Evolutionary conservation across 2,888 invertebrate genomes (phyloP), one percentile per base, ranked within the genome.

Genomic region (Trachelus iudaicus): DNA sequence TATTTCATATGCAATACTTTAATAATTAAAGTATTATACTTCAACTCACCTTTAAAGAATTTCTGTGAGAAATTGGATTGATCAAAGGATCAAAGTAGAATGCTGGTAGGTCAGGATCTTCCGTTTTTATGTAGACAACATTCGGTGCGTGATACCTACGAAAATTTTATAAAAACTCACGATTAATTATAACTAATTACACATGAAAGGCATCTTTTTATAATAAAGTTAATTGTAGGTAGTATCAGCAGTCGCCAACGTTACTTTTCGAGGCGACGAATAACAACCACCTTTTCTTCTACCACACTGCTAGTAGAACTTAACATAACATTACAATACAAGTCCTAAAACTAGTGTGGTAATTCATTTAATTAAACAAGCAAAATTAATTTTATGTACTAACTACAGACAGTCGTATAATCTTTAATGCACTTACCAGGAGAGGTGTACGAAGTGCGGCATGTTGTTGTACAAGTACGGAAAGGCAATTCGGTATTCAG

Each of bases 41-140:
- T 56, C 56, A 23, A 56, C 91, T 92, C 89, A 94, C 93, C 91
- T 97, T 97, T 0, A 97, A 94, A 0, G 97, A 95, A 92, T 98
- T 97, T 77, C 98, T 94, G 90, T 99, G 98, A 1, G 99, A 98
- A 86, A 99, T 99, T 0, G 99, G 99, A 92, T 99, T 99, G 90
- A 99, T 99, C 75, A 99, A 93, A 0, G 99, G 99, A 93, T 99
- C 99, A 92, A 99, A 99, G 92, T 99, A 99, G 92, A 99, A 99
- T 0, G 99, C 99, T 68, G 99, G 99, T 78, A 99, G 93, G 92
- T 99, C 99, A 11, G 99, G 99, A 94, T 99, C 99, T 93, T 99
- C 99, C 0, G 99, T 99, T 93, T 99, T 99, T 88, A 99, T 99
- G 92, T 97, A 99, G 0, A 99, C 99, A 11, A 99, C 99, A 92